Conservation (phyloP, 1,140 invertebrate genomes). For the Phymorhynchus buccinoides region DNA sequence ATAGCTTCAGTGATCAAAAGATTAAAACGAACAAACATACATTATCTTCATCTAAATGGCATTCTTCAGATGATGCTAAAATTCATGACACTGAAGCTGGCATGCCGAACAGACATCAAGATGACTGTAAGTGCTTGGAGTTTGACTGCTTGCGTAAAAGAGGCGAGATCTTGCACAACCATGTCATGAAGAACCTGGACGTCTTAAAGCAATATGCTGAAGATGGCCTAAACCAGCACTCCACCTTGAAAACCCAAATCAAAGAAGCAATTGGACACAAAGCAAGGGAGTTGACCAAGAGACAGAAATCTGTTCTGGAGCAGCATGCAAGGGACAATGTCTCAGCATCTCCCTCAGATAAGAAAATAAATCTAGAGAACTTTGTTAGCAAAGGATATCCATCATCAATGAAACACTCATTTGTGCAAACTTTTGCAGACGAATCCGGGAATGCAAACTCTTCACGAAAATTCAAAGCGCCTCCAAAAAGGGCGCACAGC, state of each 20-base stretch:
- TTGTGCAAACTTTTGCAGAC: too few relatives aligned
- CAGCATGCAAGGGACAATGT: background rate
- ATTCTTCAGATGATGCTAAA: background rate
- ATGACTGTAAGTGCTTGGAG: conserved; percentile 12
- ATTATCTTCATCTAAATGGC: background rate
- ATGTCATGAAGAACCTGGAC: conserved; percentile 14
- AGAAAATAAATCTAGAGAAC: background rate
- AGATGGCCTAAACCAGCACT: background rate
- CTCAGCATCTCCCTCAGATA: background rate
- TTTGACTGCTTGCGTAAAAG: background rate
- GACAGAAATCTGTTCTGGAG: background rate
- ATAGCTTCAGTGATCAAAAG: background rate
- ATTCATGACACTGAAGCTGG: background rate
- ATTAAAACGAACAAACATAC: background rate
- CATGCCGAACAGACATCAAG: background rate
- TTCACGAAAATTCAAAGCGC: background rate
- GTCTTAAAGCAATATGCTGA: conserved; percentile 2
- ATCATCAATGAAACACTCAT: background rate
- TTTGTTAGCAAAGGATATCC: background rate
- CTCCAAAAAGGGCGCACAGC: background rate
- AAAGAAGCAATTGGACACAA: background rate
- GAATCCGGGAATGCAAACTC: background rate
- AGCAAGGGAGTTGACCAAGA: background rate
- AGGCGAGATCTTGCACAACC: conserved; percentile 12
- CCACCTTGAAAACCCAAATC: background rate